These are phyloP conservation scores for Enhydra lutris DNA, from an alignment of 2,113 vertebrate species.

Conservation along the genomic window DNA sequence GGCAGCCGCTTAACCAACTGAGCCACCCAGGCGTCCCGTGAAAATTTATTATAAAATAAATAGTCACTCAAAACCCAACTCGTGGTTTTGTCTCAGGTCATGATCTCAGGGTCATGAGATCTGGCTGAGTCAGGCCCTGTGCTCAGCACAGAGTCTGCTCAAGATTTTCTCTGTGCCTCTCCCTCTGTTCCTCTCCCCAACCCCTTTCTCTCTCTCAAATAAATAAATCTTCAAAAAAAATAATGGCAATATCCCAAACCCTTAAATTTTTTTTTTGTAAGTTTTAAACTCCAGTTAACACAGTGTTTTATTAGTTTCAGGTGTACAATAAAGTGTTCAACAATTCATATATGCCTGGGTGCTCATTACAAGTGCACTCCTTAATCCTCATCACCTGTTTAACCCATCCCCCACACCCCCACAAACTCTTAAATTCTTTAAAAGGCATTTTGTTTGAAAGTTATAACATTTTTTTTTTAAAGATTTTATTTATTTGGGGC, in stretches of 20 bases:
- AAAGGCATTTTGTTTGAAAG: not conserved
- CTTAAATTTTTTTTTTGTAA: not conserved
- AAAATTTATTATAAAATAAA: not conserved
- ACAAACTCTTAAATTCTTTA: not conserved
- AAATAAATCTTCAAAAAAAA: not conserved
- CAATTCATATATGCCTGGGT: not conserved
- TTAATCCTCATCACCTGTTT: not conserved
- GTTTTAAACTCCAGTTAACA: not conserved
- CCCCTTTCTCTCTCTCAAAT: not conserved
- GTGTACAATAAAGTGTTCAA: not conserved
- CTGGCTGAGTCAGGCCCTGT: not conserved
- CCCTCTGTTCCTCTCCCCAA: not conserved
- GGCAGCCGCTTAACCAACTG: too few species aligned
- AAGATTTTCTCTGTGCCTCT: not conserved
- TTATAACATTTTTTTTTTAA: not conserved
- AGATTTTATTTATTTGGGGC: too few species aligned
- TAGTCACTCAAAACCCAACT: not conserved
- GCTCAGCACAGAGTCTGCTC: not conserved
- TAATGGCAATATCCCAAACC: not conserved
- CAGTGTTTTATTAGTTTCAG: not conserved
- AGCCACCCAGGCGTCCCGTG: too few species aligned
- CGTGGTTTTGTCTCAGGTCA: not conserved
- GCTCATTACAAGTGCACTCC: not conserved
- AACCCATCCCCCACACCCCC: not conserved
- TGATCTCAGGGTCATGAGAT: not conserved